Evolutionary conservation across 2,888 invertebrate species (phyloP), one percentile per base, ranked within the genome.

Genomic region (Hirtodrosophila duncani): DNA sequence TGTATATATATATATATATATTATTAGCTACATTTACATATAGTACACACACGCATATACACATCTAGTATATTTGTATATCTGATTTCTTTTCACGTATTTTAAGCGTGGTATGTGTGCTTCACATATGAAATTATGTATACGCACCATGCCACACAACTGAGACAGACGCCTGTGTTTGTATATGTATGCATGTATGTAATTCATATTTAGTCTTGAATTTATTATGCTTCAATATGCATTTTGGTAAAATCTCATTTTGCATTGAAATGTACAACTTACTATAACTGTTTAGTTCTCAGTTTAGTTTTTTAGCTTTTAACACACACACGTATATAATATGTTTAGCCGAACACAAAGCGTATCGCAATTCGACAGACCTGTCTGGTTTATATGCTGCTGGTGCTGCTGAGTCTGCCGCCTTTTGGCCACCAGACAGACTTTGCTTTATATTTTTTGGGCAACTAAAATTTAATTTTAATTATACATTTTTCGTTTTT

Each of bases 161-260:
- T n/a, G 31, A 24, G 10, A 41, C 24, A 41, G 30, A 21, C 26
- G 29, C 31, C 37, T 36, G 41, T 24, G 41, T 13, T 3, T 38
- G 23, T 48, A 23, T 33, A 16, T 24, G 11, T 46, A 33, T 45
- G 29, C 42, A 27, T 63, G 48, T 53, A 46, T 59, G 41, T 57
- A 67, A 48, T 66, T 65, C 57, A 48, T 67, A 52, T 75, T 69
- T 61, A 80, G 72, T 79, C 71, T 78, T 74, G 64, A 64, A 58
- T 67, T 74, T 57, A 41, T 55, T 52, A 57, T 59, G 61, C 56
- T 59, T 75, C 50, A 59, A 64, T 59, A 61, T 52, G 60, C 61
- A 60, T 58, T 58, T 63, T 57, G 67, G 59, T 74, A 70, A 67
- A 79, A 67, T 64, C 59, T 61, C 66, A 38, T 53, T 53, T 53